Evolutionary conservation across 2,888 invertebrate species (phyloP), one percentile per base, ranked within the genome.

Genomic region (Eilema caniola): DNA sequence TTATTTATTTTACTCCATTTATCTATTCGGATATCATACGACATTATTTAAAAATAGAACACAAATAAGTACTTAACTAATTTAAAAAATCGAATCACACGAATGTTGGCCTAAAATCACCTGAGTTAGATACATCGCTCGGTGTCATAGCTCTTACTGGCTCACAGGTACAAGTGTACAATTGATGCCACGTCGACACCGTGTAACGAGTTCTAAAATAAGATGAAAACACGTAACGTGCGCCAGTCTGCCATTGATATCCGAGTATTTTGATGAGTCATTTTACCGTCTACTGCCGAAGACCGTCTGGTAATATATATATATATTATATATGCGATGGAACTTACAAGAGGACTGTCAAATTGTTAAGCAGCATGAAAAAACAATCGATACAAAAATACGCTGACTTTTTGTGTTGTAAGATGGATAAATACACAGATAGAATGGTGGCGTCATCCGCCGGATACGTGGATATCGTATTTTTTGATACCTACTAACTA

Each of bases 181-280:
- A 78, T 77, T 73, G 81, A 82, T 82, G 78, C 78, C 84, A 82
- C 82, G 80, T 81, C 86, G 79, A 70, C 76, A 72, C 74, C 74
- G 73, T 77, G 70, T 78, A 71, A 73, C 59, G 77, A 73, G 83
- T 83, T 86, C 86, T 87, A 90, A 87, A 89, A 87, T 87, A 89
- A 88, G 86, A 86, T 77, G 76, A 74, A 82, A 83, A 83, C 78
- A 81, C 77, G 78, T 75, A 82, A 77, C 81, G 80, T 24, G 59
- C 80, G 76, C 77, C 78, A 69, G 83, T 82, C 85, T 85, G 87
- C 84, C 88, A 88, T 87, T 87, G 89, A 88, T 88, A 83, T 75
- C 73, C 62, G 72, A 75, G 74, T 79, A 79, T 81, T 82, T 73
- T 84, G 83, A 83, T 90, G 90, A 90, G 69, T 90, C 90, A 90